Percentiles rank a stretch among this genome's conserved stretches.
These are phyloP conservation scores for Achatina immaculata DNA, from an alignment of 1,140 invertebrate genomes.

Conservation along the genomic window DNA sequence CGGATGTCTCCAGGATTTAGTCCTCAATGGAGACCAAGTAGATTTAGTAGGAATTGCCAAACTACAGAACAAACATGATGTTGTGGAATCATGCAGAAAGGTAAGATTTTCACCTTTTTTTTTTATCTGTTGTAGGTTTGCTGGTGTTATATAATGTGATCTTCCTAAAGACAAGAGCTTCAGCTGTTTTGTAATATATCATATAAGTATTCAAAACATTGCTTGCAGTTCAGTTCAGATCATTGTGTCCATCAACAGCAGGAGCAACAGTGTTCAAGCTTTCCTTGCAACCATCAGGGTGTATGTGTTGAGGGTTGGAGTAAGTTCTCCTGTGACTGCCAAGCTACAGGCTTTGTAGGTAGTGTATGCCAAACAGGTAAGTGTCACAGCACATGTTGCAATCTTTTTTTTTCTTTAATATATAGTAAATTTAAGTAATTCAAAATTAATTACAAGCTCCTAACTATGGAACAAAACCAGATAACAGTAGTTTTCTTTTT, in stretches of 20 bases:
- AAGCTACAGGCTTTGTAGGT: constrained; percentile 88
- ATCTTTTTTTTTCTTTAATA: no score
- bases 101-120: no score
- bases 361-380: constrained; percentile 72
- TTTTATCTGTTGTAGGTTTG: no score
- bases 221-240: no score
- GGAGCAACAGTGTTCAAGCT: constrained; percentile 83
- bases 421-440: no score
- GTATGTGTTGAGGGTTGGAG: constrained; percentile 95
- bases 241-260: not conserved
- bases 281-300: constrained; percentile 93
- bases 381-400: not conserved
- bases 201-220: no score
- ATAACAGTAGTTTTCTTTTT: no score
- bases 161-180: no score
- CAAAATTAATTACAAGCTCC: no score
- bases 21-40: constrained; percentile 90
- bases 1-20: constrained; percentile 93
- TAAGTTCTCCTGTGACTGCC: constrained; percentile 95
- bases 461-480: no score
- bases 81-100: constrained; percentile 65
- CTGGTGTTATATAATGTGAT: no score
- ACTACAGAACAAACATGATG: constrained; percentile 84
- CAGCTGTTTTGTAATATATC: no score
- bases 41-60: constrained; percentile 91